Evolutionary conservation across 2,888 invertebrate genomes (phyloP), one percentile per base, ranked within the genome.

Genomic region (Spisula subtruncata): DNA sequence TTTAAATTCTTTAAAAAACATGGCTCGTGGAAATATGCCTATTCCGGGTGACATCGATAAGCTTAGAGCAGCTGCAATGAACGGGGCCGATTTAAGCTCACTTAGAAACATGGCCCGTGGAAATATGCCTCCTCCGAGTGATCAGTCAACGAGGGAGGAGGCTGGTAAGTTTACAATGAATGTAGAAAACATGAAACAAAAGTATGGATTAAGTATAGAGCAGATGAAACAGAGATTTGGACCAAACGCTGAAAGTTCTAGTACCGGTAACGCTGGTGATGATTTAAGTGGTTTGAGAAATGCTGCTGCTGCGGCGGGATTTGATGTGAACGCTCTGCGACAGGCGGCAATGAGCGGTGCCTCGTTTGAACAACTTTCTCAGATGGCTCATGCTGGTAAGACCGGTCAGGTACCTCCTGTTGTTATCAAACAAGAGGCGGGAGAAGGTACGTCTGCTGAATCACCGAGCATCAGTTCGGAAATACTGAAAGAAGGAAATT

Each of bases 401-500:
- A n/a, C 32, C 32, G 51, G n/a, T 10, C 25, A 29, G 14, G 25
- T n/a, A 10, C 54, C 32, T 4, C 46, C 71, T 35, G 18, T 60
- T 35, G n/a, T 20, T 35, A 20, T 75, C 0, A 83, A 84, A 81
- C 80, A 82, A 18, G 84, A 66, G 32, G 16, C 25, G 14, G 54
- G 56, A 18, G 87, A 85, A 54, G 66, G 66, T 29, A 14, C 60
- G 20, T 20, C 75, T 75, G 14, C 75, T 75, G 75, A 35, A 75
- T 14, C 75, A 16, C 32, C 32, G 16, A 93, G 81, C n/a, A 94
- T 96, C 25, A 94, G 94, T 89, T 94, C 96, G 12, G 94, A 93
- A 83, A 89, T 95, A 75, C 93, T 95, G 20, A 95, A 95, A 88
- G 85, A 87, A 20, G 94, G 94, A 54, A 94, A 94, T 82, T 81